These are phyloP conservation scores for Acanthosepion pharaonis DNA, from an alignment of 2,888 invertebrate genomes.

Conservation along the genomic window DNA sequence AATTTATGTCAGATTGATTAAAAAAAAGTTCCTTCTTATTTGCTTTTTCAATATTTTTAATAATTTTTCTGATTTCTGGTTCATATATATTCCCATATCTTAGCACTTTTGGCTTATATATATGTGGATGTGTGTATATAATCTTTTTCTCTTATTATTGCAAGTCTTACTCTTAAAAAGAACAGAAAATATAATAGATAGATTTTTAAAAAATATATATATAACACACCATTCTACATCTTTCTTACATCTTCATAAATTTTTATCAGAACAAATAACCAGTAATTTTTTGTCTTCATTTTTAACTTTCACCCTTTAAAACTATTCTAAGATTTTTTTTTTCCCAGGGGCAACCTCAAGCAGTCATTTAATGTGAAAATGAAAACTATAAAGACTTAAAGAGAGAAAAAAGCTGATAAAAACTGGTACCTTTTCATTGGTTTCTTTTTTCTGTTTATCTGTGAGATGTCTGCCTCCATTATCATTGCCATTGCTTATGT, in stretches of 20 bases:
- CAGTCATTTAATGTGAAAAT: not conserved
- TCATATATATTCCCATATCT: no score
- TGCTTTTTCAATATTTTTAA: no score
- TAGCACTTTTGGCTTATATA: no score
- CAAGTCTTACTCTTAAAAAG: not conserved
- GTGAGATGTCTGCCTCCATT: not conserved
- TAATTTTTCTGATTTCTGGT: no score
- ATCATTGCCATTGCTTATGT: not conserved
- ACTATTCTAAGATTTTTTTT: not conserved
- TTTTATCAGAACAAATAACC: not conserved
- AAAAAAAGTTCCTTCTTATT: no score
- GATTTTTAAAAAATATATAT: accelerated
- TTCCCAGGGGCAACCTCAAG: not conserved
- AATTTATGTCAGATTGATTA: no score
- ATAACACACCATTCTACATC: not conserved
- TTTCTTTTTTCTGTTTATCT: not conserved
- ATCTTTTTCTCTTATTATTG: not conserved
- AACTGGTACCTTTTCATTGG: not conserved
- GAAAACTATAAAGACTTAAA: not conserved
- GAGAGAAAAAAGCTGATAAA: not conserved
- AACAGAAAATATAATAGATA: not conserved
- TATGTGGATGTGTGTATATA: no score
- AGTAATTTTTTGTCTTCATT: conserved; percentile 13
- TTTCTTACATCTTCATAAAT: not conserved
- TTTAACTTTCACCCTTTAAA: not conserved